Base-by-base conservation (phyloP, 2,888 invertebrate genomes). In the Leptothorax acervorum region DNA sequence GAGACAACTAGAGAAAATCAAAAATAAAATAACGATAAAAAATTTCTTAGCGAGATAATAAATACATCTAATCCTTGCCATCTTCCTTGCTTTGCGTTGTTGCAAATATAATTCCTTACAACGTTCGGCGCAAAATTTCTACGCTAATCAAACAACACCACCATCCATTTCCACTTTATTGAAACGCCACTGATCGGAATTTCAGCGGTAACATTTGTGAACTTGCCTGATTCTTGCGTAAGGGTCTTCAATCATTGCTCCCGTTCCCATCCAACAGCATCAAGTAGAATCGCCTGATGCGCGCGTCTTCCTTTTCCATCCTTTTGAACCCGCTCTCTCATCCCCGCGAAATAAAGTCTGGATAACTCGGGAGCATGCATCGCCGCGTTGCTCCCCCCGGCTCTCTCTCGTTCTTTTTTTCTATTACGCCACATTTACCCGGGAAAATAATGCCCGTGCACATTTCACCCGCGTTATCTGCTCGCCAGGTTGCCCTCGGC, bases 381-480 rank as follows among this genome's bases (percentile, higher is more conserved):
- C 62, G 71, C 70, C 65, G 57, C 78, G 23, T 48, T 78, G 73
- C 55, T 70, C 66, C 23, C n/a, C 15, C 0, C 2, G 9, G 0
- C 12, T 11, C 18, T 11, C 18, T 31, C 65, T 57, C 60, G 15
- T 62, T 42, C 48, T 62, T 83, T 81, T 90, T 90, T 91, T 88
- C 88, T 89, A 90, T 92, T 91, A 91, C 91, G 89, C 86, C 89
- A 91, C 92, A 90, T 92, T 92, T 91, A 89, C 89, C 83, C 87
- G 87, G 88, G 83, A 91, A 92, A 92, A 92, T 92, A 92, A 92
- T 92, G 88, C 84, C 85, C 86, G 84, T 86, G 91, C 89, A 90
- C 90, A 90, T 91, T 91, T 91, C 91, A 91, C 86, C 88, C 90
- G 88, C 90, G 92, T 92, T 92, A 92, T 92, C 92, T 91, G 85